Evolutionary conservation across 2,113 vertebrate genomes (phyloP).

Genomic region (Acrocephalus kingi): DNA sequence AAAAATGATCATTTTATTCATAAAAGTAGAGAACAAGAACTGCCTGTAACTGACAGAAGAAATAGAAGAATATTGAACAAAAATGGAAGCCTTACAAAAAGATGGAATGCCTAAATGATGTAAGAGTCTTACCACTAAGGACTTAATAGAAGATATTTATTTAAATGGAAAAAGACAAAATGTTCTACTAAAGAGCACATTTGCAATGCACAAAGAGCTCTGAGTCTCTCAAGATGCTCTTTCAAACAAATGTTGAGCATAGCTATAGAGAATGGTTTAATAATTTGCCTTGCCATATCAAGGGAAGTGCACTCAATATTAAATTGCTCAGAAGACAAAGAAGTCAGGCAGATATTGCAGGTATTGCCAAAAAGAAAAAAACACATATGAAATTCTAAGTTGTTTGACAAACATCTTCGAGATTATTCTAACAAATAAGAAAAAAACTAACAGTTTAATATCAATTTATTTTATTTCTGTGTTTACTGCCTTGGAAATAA

Average conservation of each 20-base stretch:
- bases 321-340: constrained; percentile 43
- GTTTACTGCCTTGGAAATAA: constrained; percentile 17
- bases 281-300: constrained; percentile 57
- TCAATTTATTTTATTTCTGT: constrained; percentile 3
- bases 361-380: not conserved
- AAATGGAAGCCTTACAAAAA: constrained; percentile 38
- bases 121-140: constrained; percentile 49
- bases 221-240: constrained; percentile 68
- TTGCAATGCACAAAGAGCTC: constrained; percentile 65
- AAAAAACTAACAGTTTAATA: not conserved
- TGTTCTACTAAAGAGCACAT: constrained; percentile 67
- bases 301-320: constrained; percentile 61
- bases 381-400: not conserved
- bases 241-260: constrained; percentile 70
- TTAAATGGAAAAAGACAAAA: constrained; percentile 72
- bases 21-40: constrained; percentile 11
- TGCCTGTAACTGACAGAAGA: not conserved
- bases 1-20: constrained; percentile 19
- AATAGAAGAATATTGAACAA: constrained; percentile 39
- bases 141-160: constrained; percentile 69
- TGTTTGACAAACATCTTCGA: not conserved
- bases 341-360: not conserved
- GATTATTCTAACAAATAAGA: constrained; percentile 1
- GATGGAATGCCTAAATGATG: constrained; percentile 42
- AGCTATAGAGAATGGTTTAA: constrained; percentile 64